Base-by-base conservation (phyloP, 2,113 vertebrate genomes). In the Seriola quinqueradiata region DNA sequence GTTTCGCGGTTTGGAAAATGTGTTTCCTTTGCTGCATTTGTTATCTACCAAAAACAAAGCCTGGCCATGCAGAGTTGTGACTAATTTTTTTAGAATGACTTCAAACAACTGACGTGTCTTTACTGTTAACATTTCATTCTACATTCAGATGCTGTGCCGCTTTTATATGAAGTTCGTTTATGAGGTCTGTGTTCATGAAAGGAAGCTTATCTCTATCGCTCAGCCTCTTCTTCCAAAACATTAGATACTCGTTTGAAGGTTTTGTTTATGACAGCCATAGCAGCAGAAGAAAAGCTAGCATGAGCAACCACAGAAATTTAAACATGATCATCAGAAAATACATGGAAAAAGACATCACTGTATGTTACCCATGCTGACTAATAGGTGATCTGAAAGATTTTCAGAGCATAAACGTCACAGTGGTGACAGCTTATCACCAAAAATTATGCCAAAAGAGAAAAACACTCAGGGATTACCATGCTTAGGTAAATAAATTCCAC, bases 331-430 rank as follows among this genome's bases (percentile, higher is more conserved):
- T 60, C 21, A 50, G 14, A 48, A 70, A 84, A 58, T 28, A 36
- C 40, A 69, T 61, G 21, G 17, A 78, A 72, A 66, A 78, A 60
- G 60, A 46, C 70, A 70, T 74, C 23, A 16, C n/a, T 68, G 34
- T 46, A 23, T 40, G 11, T 46, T 34, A 36, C 57, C 55, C 23
- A 16, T 70, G 55, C 67, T 85, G 84, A 87, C 68, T 87, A 84
- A 84, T 55, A 57, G 59, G 57, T 67, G 75, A 84, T 86, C 77
- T 78, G 50, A 82, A 73, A 75, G 59, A 66, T 85, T 85, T 90
- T 14, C 52, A 61, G 19, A 28, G 82, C 54, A 40, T 73, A 66
- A 85, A 82, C 66, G 81, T 77, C 69, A 79, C 69, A 64, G 69
- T 28, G 44, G 59, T 79, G 83, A 82, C 87, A 85, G 68, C 19